A percentile compares a stretch with the other conserved stretches of the same genome.
These are phyloP conservation scores for Chamaea fasciata DNA, from an alignment of 2,113 vertebrate genomes.

Conservation along the genomic window DNA sequence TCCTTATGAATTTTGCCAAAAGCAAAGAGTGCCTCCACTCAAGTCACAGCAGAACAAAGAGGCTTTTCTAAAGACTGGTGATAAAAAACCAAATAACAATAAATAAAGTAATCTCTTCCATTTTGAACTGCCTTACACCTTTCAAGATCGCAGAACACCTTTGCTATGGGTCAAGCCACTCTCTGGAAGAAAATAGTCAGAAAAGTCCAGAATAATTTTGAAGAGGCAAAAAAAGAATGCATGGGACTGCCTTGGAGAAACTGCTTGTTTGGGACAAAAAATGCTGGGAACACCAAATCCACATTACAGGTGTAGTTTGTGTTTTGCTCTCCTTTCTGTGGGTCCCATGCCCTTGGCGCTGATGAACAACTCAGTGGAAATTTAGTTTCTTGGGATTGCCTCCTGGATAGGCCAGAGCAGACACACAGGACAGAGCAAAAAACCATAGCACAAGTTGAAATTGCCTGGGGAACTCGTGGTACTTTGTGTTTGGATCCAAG, in stretches of 20 bases:
- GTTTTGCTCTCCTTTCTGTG: neutral
- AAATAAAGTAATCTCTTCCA: neutral
- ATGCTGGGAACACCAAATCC: neutral
- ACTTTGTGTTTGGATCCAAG: fast-evolving
- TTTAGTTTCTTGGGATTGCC: neutral
- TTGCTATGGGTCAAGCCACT: neutral
- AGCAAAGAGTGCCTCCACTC: neutral
- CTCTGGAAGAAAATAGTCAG: neutral
- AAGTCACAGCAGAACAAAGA: fast-evolving
- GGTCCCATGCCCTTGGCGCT: neutral
- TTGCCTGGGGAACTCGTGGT: neutral
- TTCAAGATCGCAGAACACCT: fast-evolving
- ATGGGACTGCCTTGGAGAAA: neutral
- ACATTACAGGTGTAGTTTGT: fast-evolving
- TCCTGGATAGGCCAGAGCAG: neutral
- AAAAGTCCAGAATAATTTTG: neutral
- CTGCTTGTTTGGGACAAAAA: neutral
- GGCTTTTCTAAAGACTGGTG: neutral
- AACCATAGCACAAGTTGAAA: fast-evolving
- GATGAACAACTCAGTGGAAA: neutral
- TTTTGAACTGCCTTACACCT: neutral
- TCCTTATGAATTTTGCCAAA: neutral
- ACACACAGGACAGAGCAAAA: neutral
- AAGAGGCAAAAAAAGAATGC: neutral
- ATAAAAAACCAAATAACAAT: neutral